Evolutionary conservation across 2,797 vertebrate species (phyloP).

Genomic region (Myotis findleyi): DNA sequence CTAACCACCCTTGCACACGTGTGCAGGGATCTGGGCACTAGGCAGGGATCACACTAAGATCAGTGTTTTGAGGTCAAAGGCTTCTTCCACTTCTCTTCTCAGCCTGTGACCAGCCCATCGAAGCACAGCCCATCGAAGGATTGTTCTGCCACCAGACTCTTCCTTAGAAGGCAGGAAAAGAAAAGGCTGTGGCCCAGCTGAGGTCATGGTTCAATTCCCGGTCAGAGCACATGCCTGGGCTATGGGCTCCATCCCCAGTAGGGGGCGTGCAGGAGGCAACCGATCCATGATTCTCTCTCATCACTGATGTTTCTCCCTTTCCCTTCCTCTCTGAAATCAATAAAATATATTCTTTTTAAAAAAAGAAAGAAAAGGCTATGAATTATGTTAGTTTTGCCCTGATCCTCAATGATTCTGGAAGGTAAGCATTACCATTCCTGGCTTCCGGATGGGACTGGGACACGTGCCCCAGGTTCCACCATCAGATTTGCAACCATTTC

Average conservation of each 20-base stretch:
- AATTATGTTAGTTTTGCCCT: background rate
- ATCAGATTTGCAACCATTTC: background rate
- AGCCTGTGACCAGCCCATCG: too few species aligned
- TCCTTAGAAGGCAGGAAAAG: background rate
- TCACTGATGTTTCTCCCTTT: too few species aligned
- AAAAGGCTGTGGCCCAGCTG: background rate
- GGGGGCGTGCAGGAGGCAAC: too few species aligned
- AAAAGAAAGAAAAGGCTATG: background rate
- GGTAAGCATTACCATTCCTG: background rate
- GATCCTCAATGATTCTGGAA: background rate
- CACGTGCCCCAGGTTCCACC: background rate
- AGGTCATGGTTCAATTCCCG: too few species aligned
- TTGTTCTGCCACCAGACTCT: background rate
- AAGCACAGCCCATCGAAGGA: background rate
- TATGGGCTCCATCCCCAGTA: too few species aligned
- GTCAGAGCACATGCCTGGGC: too few species aligned
- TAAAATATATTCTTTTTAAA: too few species aligned
- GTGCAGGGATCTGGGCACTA: background rate
- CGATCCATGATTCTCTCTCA: too few species aligned
- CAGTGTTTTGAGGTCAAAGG: background rate
- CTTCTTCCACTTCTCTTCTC: background rate
- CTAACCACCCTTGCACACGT: background rate
- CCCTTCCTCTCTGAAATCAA: too few species aligned
- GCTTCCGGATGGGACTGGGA: background rate
- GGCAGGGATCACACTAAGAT: background rate